Evolutionary conservation across 2,113 vertebrate species (phyloP).

Genomic region (Pycnonotus jocosus): DNA sequence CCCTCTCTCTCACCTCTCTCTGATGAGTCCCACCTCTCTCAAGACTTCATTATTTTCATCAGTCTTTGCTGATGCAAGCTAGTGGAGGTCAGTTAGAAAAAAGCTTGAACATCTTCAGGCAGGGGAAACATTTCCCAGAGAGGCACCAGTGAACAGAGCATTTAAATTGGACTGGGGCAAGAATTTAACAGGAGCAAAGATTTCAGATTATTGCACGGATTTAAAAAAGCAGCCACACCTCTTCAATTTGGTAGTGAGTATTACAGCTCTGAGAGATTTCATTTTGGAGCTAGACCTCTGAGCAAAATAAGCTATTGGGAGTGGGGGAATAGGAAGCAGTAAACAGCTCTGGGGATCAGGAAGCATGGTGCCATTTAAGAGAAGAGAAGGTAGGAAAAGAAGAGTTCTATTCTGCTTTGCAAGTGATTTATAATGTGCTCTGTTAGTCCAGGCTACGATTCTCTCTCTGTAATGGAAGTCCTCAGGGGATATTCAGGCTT

Average conservation of each 20-base stretch:
- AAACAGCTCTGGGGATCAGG: background rate
- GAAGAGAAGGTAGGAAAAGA: background rate
- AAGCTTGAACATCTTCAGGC: background rate
- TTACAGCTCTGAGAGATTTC: background rate
- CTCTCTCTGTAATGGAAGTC: background rate
- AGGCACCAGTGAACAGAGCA: background rate
- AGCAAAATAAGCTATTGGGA: background rate
- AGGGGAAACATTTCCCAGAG: background rate
- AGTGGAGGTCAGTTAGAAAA: background rate
- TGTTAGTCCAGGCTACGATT: background rate
- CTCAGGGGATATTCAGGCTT: background rate
- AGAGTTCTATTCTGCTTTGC: background rate
- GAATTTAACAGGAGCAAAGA: background rate
- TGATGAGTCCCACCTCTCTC: background rate
- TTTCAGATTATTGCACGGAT: background rate
- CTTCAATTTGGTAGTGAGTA: background rate
- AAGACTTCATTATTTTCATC: constrained; percentile 23
- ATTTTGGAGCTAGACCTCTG: background rate
- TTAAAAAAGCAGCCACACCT: background rate
- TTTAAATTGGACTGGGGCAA: background rate
- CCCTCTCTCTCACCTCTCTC: background rate
- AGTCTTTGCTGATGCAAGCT: background rate
- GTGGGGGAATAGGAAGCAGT: background rate
- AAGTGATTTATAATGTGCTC: background rate
- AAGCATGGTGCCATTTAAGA: background rate